Percentiles rank a stretch among this genome's conserved stretches.
These are phyloP conservation scores for Gallinago nigripennis DNA, from an alignment of 2,797 vertebrate species.

Conservation along the genomic window DNA sequence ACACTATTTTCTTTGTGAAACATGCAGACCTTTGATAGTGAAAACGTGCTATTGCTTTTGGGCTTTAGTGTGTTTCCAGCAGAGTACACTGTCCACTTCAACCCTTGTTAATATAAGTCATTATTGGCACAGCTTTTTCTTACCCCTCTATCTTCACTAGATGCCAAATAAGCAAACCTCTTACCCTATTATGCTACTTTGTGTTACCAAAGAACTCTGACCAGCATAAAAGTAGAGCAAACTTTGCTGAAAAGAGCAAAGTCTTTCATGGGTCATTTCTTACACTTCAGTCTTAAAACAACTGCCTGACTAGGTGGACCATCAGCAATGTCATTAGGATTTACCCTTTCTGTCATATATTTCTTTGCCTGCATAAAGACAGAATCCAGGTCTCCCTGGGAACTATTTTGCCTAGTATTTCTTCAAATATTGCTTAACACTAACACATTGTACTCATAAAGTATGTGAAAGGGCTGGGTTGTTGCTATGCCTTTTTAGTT, in stretches of 20 bases:
- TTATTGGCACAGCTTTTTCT: background rate
- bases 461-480: slow-evolving; percentile 10
- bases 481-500: slow-evolving; percentile 14
- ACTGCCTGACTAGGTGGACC: background rate
- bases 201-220: background rate
- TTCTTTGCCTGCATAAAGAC: background rate
- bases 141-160: background rate
- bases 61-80: background rate
- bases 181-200: background rate
- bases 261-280: background rate
- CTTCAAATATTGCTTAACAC: slow-evolving; percentile 54
- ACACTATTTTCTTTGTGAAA: background rate
- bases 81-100: background rate
- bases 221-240: background rate
- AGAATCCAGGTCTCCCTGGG: slow-evolving; percentile 19
- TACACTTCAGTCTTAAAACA: background rate
- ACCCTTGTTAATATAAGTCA: background rate
- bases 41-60: background rate
- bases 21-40: background rate
- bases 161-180: background rate
- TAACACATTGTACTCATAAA: background rate
- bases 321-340: background rate
- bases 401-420: slow-evolving; percentile 21
- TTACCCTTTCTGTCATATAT: background rate
- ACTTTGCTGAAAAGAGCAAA: background rate